A percentile compares a stretch with the other conserved stretches of the same genome.
These are phyloP conservation scores for Lineus longissimus DNA, from an alignment of 1,140 invertebrate species.

Conservation along the genomic window DNA sequence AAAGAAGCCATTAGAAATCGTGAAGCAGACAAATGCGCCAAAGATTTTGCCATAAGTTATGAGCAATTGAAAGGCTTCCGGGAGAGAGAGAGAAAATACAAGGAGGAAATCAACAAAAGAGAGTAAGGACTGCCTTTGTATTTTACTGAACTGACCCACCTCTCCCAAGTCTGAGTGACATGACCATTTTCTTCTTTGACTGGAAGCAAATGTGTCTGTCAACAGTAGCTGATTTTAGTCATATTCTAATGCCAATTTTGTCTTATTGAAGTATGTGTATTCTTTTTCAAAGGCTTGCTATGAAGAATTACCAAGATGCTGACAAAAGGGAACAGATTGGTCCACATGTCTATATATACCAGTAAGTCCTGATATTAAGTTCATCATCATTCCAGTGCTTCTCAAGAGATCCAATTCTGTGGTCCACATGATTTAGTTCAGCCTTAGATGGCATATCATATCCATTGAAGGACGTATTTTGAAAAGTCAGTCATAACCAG, in stretches of 20 bases:
- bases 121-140: not conserved
- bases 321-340: conserved; percentile 40
- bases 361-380: conserved; percentile 30
- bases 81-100: conserved; percentile 3
- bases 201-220: no score
- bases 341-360: conserved; percentile 49
- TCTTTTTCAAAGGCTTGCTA: conserved; percentile 29
- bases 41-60: conserved; percentile 6
- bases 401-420: no score
- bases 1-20: conserved; percentile 32
- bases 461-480: no score
- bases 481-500: no score
- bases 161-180: no score
- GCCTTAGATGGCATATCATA: not conserved
- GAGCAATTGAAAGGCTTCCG: not conserved
- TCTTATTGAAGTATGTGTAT: not conserved
- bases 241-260: not conserved
- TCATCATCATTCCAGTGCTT: no score
- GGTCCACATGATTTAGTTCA: not conserved
- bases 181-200: no score
- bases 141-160: no score
- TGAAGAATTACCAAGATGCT: conserved; percentile 28
- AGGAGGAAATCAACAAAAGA: not conserved
- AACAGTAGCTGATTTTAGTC: no score
- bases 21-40: conserved; percentile 25